Base-by-base conservation (phyloP, 2,888 invertebrate genomes). In the Nomada ruficornis region DNA sequence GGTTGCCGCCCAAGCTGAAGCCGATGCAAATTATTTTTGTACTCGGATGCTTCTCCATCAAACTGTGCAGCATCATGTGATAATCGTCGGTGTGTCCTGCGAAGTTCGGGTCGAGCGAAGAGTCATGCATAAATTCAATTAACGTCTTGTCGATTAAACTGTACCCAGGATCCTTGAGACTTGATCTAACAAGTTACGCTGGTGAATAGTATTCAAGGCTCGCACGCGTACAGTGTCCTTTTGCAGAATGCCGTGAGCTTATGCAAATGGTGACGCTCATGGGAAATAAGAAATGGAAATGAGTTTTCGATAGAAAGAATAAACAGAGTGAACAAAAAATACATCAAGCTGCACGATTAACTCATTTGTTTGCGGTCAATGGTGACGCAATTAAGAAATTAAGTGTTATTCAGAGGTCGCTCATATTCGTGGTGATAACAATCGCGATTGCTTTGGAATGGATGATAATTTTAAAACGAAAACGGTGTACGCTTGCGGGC, bases 1-100 rank as follows among this genome's bases (percentile, higher is more conserved):
- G 95, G 94, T 99, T 99, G 36, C 98, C 99, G 62, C 99, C 99
- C 93, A 99, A 96, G 94, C 98, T 98, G 94, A 98, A 99, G 70
- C 99, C 99, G 79, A 98, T 96, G 88, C 97, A 96, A 83, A 98
- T 96, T 80, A 98, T 95, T 92, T 96, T 96, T 57, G 97, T 97
- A 86, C 95, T 95, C 3, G 97, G 96, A 94, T 97, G 97, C 89
- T 96, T 95, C 85, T 96, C 96, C 84, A 96, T 91, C 82, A 98
- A 94, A 93, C 96, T 96, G 80, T 96, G 95, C 68, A 98, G 94
- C 98, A 99, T 98, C 84, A 96, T 96, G 89, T 96, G 96, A 94
- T 96, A 98, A 94, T 99, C 98, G 64, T 97, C 97, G 3, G 98
- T 98, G 92, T 98, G 96, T 67, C 98, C 98, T 98, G 94, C 26